Base-by-base conservation (phyloP, 2,797 vertebrate species). In the Phaenicophaeus curvirostris region DNA sequence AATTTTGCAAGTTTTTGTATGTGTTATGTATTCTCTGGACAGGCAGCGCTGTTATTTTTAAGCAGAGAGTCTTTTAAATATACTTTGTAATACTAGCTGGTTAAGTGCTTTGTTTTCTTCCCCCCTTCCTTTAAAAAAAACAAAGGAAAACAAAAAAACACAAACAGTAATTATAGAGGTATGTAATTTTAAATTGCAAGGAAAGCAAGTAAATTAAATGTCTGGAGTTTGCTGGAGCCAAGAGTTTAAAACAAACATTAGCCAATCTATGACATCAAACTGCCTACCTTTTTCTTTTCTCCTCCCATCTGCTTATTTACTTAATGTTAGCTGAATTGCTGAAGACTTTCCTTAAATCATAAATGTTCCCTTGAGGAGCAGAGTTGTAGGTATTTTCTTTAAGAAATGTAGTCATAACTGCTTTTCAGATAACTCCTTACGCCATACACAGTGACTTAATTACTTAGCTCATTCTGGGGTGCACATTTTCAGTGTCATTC, bases 181-280 rank as follows among this genome's bases (percentile, higher is more conserved):
- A 84, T 95, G 46, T 87, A 93, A 89, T 79, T 95, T 92, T 50
- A 88, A 96, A 94, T 93, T 94, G 69, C 85, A 89, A 79, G 42
- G 91, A 77, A 88, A 81, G 54, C 41, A 78, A 94, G 85, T 74
- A 92, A 96, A 85, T 81, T 66, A 92, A 89, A 84, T 61, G 87
- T 63, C 73, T 84, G 81, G 37, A 15, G 8, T 85, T 95, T 92
- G 27, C 71, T 25, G 8, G 71, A 96, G 78, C 63, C 87, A 77
- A 50, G 75, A 82, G 19, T 63, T 88, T 87, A 88, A 94, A 91
- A 84, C 67, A 92, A 85, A 73, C 1, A 5, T 53, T 91, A 79
- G 63, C n/a, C 73, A 93, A 84, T 89, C 54, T 20, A 76, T 89
- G 50, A 16, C 66, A 71, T 87, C n/a, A 35, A 89, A 37, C 61